phyloP scores from a whole-genome alignment of 2,888 invertebrate genomes.

The Hydrotaea cyrtoneurina region DNA sequence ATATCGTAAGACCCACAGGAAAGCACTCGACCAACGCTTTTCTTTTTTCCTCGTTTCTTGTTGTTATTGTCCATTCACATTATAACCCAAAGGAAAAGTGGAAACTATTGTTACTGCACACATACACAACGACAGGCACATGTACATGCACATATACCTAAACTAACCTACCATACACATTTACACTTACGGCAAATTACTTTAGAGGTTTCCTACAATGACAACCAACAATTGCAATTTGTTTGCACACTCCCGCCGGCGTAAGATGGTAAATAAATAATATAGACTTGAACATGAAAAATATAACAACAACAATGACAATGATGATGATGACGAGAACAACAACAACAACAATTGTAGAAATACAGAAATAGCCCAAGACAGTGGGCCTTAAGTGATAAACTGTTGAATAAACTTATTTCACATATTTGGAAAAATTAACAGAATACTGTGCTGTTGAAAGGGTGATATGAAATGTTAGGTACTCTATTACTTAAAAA shows the following conservation, averaged over 20 bases:
- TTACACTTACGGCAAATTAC: conserved; percentile 69
- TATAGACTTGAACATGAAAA: conserved; percentile 58
- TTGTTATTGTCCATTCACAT: not conserved
- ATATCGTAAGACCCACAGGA: not conserved
- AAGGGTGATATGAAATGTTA: too few species aligned
- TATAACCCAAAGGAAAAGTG: conserved; percentile 14
- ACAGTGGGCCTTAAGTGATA: conserved; percentile 59
- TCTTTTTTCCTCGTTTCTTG: too few species aligned
- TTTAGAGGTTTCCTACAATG: conserved; percentile 76
- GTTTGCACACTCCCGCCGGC: conserved; percentile 77
- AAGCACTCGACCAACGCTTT: not conserved
- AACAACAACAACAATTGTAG: too few species aligned
- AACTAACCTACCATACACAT: not conserved
- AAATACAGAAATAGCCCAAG: not conserved
- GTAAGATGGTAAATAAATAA: conserved; percentile 65
- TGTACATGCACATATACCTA: not conserved
- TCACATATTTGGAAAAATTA: not conserved
- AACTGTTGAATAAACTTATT: not conserved
- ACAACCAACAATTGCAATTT: conserved; percentile 81
- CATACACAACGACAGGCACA: not conserved
- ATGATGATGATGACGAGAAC: too few species aligned
- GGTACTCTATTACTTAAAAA: too few species aligned
- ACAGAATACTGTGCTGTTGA: too few species aligned
- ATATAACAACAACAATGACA: conserved; percentile 16
- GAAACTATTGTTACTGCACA: conserved; percentile 4